Evolutionary conservation across 2,888 invertebrate species (phyloP), one percentile per base, ranked within the genome.

Genomic region (Eilema griseolum): DNA sequence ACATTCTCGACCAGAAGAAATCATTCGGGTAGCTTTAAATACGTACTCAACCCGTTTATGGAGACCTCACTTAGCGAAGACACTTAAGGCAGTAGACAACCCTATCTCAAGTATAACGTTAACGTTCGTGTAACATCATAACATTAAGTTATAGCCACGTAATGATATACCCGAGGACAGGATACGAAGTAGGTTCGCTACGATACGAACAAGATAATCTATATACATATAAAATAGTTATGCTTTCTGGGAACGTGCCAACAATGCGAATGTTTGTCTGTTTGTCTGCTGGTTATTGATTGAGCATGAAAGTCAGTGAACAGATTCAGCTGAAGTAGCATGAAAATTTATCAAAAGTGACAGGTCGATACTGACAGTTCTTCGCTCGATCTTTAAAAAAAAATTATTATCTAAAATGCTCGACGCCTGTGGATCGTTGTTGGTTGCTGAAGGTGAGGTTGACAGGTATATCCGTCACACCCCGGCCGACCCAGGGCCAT

Each of bases 21-120:
- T 57, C 23, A 31, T 41, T 24, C 7, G 41, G 24, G 2, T 41
- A 41, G 37, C 24, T 41, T 66, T 66, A 37, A 57, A 57, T 31
- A 57, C 24, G 24, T 66, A 57, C 57, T 60, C 2, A 66, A 56
- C 10, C 20, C 37, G n/a, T 61, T 61, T 23, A 37, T n/a, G 65
- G 31, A 14, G 63, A 71, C 63, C 61, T 67, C 52, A 67, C 62
- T 71, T 63, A 67, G n/a, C 11, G 14, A 4, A 24, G 23, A 26
- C n/a, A 31, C n/a, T 65, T 52, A 28, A 23, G 23, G 56, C 16
- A 10, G 56, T 37, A 23, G 64, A 28, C 56, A 59, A 14, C 46
- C 61, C 60, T 67, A 60, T 71, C 64, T 37, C 23, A n/a, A 33
- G 46, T 60, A 31, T n/a, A 62, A 57, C 46, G 33, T 61, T 56